Base-by-base conservation (phyloP, 2,888 invertebrate species). In the Gandaritis pyraliata region DNA sequence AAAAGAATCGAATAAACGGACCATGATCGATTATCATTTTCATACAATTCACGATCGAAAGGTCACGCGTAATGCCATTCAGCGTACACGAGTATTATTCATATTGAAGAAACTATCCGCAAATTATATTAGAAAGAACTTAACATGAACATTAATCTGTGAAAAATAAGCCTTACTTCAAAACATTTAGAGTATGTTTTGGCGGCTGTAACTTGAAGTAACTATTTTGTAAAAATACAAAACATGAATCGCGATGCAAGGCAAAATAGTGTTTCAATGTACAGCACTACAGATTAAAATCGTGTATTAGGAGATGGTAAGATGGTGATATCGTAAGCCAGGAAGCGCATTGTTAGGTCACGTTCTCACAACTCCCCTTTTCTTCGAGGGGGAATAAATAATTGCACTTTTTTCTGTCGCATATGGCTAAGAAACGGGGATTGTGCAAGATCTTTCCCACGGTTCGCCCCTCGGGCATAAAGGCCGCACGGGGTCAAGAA, bases 331-430 rank as follows among this genome's bases (percentile, higher is more conserved):
- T 87, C 88, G 88, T 88, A 90, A 91, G 90, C 87, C 88, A 90
- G 92, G 91, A 91, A 91, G 91, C 90, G 82, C 86, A 90, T 92
- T 92, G 92, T 92, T 90, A 85, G 92, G 91, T 90, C 92, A 92
- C 92, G 92, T 91, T 91, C 92, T 88, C 91, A 91, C 91, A 90
- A 86, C 90, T 90, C 90, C 90, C 89, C 90, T 87, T 90, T 91
- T 91, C 89, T 90, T 90, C 83, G 87, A 87, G 88, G 90, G 89
- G 89, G 90, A 90, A 90, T 90, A 90, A 90, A 90, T 91, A 90
- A 92, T 91, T 92, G 92, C 90, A 91, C 89, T 92, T 92, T 92
- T 92, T 92, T 91, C 89, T 88, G 90, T 89, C 91, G 87, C 92
- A 92, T 90, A 91, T 92, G 92, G 91, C 90, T 84, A 88, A 91